Evolutionary conservation across 2,888 invertebrate genomes (phyloP), one percentile per base, ranked within the genome.

Genomic region (Dynastes maya): DNA sequence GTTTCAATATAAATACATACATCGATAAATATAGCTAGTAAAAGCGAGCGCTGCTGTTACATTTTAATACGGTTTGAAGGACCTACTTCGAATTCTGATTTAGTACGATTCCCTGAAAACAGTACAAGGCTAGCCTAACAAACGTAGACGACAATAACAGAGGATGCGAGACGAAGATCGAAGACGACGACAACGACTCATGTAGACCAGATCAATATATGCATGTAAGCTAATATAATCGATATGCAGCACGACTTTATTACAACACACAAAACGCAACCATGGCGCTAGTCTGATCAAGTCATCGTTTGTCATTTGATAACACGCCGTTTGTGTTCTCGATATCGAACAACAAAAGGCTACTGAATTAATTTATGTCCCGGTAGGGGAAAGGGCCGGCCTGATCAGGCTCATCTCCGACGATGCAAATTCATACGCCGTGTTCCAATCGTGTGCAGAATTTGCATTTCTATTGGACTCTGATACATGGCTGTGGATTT

Each of bases 221-320:
- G 45, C 45, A 45, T 45, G 79, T 63, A 75, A 49, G 67, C 67
- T 67, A 11, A 22, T 45, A 78, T 81, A 83, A 84, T 84, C 83
- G 83, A 83, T 83, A 84, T 84, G 84, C 84, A 84, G 83, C 84
- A 84, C 84, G 83, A 84, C 81, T 83, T 83, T 83, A 82, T 82
- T 84, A 83, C 83, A 83, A 82, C 81, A 82, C 81, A 82, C 80
- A 53, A 5, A 45, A 45, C 45, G 45, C 45, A 45, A 45, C 45
- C 45, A 22, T 82, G 83, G 83, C 82, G 82, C 82, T 81, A 82
- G 82, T 81, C 80, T 79, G 80, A 82, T 82, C 83, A 81, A 83
- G 83, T 82, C 83, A 81, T 83, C 83, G 83, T 83, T 83, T 83
- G 83, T 83, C 83, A 83, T 83, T 80, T 83, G 82, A 83, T 82